phyloP scores from a whole-genome alignment of 2,797 vertebrate genomes.

The Odontamblyopus lacepedii region DNA sequence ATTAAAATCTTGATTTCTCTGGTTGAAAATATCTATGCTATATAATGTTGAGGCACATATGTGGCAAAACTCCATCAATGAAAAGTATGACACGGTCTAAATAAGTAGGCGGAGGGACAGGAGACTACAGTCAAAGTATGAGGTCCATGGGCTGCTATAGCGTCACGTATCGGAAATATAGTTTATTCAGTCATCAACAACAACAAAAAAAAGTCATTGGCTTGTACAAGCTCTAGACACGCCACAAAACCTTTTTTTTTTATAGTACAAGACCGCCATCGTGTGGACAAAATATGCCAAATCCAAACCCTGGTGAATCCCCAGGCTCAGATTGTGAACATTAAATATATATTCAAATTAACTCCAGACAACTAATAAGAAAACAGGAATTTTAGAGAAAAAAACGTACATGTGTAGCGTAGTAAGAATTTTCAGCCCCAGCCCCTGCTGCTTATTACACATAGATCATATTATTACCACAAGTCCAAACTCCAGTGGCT shows the following conservation, averaged over 20 bases:
- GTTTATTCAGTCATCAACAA: background rate
- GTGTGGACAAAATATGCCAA: constrained; percentile 84
- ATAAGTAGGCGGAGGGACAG: no score
- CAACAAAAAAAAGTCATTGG: no score
- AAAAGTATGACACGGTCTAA: no score
- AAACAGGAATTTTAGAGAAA: background rate
- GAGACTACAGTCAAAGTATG: background rate
- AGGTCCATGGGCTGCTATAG: no score
- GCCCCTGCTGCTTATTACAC: constrained; percentile 51
- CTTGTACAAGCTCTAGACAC: no score
- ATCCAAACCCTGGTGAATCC: constrained; percentile 87
- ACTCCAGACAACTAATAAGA: constrained; percentile 80
- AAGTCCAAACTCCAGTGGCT: constrained; percentile 78
- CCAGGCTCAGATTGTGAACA: constrained; percentile 85
- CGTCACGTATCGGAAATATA: background rate
- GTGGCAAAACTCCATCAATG: no score
- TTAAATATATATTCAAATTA: constrained; percentile 76
- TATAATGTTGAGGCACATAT: no score
- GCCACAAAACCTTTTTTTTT: constrained; percentile 4
- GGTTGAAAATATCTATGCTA: no score
- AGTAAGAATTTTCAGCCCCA: constrained; percentile 20
- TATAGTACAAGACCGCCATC: constrained; percentile 39
- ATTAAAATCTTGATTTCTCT: no score
- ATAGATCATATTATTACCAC: constrained; percentile 5
- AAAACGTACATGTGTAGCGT: background rate